Evolutionary conservation across 2,888 invertebrate genomes (phyloP).

Genomic region (Metellina segmentata): DNA sequence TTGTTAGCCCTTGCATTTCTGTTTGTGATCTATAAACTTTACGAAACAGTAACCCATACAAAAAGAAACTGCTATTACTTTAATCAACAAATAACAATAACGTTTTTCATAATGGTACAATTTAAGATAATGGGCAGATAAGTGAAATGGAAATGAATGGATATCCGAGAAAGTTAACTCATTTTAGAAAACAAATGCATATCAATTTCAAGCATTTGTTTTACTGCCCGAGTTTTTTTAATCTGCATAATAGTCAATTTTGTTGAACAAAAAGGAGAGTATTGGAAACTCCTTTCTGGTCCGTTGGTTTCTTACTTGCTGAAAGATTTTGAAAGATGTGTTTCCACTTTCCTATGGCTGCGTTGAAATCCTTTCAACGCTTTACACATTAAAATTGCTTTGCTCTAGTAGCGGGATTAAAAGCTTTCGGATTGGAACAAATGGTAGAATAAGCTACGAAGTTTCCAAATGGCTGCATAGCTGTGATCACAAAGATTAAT

Average conservation of each 20-base stretch:
- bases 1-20: no score
- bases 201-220: no score
- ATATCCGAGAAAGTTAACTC: no score
- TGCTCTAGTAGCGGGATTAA: neutral
- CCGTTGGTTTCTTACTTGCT: neutral
- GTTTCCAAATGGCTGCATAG: neutral
- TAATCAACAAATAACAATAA: no score
- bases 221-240: neutral
- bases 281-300: slow-evolving; percentile 3
- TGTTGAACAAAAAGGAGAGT: neutral
- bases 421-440: neutral
- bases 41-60: no score
- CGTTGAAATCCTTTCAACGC: neutral
- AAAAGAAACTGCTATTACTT: no score
- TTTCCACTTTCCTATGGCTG: neutral
- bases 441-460: neutral
- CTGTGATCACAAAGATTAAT: neutral
- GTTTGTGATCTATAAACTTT: no score
- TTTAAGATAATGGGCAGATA: no score
- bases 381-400: neutral
- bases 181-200: no score
- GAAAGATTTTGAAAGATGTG: neutral
- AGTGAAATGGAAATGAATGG: no score
- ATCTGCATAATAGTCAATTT: neutral
- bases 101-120: no score